Conservation (phyloP, 1,140 invertebrate genomes). For the Gryon sp. region DNA sequence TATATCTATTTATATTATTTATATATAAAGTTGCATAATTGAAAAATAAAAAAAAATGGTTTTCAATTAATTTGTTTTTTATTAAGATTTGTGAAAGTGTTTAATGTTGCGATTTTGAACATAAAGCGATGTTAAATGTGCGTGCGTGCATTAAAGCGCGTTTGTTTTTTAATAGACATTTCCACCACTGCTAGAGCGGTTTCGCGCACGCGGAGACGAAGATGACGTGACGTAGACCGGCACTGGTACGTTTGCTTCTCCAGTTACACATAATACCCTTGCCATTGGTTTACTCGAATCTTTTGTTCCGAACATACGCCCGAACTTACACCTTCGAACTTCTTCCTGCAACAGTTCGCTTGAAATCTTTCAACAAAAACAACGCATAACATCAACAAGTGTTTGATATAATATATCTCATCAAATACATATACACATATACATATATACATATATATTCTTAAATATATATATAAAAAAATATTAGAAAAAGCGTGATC, state of each 20-base stretch:
- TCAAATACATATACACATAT: too few species aligned
- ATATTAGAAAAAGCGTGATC: too few species aligned
- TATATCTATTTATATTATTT: too few species aligned
- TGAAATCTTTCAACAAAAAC: neutral
- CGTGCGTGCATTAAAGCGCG: constrained; percentile 11
- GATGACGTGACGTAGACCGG: constrained; percentile 42
- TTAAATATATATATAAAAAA: too few species aligned
- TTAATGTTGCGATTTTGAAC: too few species aligned
- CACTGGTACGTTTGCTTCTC: constrained; percentile 47
- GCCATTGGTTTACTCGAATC: constrained; percentile 40
- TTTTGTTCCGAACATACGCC: neutral
- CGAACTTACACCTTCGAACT: neutral
- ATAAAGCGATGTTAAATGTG: too few species aligned
- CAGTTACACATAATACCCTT: constrained; percentile 33
- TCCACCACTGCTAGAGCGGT: constrained; percentile 35
- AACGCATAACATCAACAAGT: neutral
- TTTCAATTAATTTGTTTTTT: too few species aligned
- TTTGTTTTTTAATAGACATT: constrained; percentile 52
- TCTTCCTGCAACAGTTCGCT: constrained; percentile 13
- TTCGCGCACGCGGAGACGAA: constrained; percentile 43
- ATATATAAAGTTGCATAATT: too few species aligned
- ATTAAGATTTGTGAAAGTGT: too few species aligned
- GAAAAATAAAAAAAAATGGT: too few species aligned
- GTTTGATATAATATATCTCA: neutral
- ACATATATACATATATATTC: too few species aligned